These are phyloP conservation scores for Boulengeromyrus knoepffleri DNA, from an alignment of 2,113 vertebrate genomes.

Conservation along the genomic window DNA sequence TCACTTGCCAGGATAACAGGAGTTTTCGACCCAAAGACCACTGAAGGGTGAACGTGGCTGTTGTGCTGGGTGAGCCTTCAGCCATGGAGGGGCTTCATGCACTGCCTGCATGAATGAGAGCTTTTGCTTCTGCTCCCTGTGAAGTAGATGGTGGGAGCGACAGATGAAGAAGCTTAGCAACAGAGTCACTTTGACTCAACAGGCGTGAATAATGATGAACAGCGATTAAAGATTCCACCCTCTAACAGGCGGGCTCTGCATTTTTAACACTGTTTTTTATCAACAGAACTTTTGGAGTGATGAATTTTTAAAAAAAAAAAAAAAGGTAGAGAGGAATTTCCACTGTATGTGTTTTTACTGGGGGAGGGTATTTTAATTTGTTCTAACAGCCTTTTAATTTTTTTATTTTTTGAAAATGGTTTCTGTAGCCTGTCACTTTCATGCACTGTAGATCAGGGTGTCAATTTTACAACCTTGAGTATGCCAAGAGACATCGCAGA, in stretches of 20 bases:
- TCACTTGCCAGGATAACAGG: not conserved
- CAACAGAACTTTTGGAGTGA: slow-evolving; percentile 40
- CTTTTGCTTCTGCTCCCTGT: slow-evolving; percentile 1
- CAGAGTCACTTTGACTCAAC: slow-evolving; percentile 16
- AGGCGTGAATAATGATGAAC: slow-evolving; percentile 31
- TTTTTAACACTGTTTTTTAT: slow-evolving; percentile 42
- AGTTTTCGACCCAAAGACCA: not conserved
- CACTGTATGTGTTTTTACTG: not conserved
- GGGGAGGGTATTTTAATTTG: not conserved
- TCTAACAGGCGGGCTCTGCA: slow-evolving; percentile 39
- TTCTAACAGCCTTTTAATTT: not conserved
- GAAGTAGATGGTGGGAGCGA: slow-evolving; percentile 14
- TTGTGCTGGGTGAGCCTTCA: not conserved
- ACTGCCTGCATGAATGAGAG: not conserved
- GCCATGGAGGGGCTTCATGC: not conserved
- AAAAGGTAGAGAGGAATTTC: not conserved
- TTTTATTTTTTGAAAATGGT: not conserved
- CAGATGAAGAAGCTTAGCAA: slow-evolving; percentile 20
- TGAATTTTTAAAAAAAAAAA: not conserved
- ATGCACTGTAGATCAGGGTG: not conserved
- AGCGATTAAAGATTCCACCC: slow-evolving; percentile 42
- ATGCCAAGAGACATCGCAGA: not conserved
- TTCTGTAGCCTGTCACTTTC: not conserved
- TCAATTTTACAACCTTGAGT: not conserved
- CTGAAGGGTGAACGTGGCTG: not conserved